phyloP scores from a whole-genome alignment of 2,888 invertebrate genomes.

The Drosophila melanosoma region DNA sequence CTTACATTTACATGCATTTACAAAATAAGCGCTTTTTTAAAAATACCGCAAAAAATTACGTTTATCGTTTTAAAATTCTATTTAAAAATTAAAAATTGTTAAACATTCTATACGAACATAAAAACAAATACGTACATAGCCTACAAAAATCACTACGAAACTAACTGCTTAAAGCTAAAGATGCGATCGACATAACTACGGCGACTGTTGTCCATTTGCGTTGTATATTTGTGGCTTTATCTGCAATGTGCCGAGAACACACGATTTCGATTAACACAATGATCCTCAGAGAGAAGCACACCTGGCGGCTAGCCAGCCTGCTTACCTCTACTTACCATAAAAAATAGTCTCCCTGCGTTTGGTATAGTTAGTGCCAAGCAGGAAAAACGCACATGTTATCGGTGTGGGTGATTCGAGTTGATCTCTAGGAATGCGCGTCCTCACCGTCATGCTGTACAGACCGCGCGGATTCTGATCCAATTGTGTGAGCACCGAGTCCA shows the following conservation, averaged over 20 bases:
- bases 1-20: slow-evolving; percentile 85
- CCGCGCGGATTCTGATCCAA: slow-evolving; percentile 84
- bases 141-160: slow-evolving; percentile 80
- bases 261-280: slow-evolving; percentile 9
- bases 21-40: slow-evolving; percentile 85
- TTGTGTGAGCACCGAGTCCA: slow-evolving; percentile 83
- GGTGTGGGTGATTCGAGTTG: slow-evolving; percentile 85
- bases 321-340: slow-evolving; percentile 85
- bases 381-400: slow-evolving; percentile 85
- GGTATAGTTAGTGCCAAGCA: slow-evolving; percentile 85
- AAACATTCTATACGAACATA: slow-evolving; percentile 73
- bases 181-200: slow-evolving; percentile 85
- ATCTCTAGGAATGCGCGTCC: slow-evolving; percentile 84
- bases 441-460: slow-evolving; percentile 84
- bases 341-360: slow-evolving; percentile 85
- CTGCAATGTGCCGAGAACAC: slow-evolving; percentile 45
- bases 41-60: slow-evolving; percentile 84
- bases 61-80: slow-evolving; percentile 84
- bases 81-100: slow-evolving; percentile 70
- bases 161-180: slow-evolving; percentile 85
- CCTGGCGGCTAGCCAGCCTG: slow-evolving; percentile 29
- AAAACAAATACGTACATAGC: slow-evolving; percentile 78
- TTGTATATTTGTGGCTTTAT: slow-evolving; percentile 85
- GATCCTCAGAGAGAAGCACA: neutral
- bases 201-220: slow-evolving; percentile 85